Conservation (phyloP, 2,113 vertebrate species). For the Actenoides hombroni region DNA sequence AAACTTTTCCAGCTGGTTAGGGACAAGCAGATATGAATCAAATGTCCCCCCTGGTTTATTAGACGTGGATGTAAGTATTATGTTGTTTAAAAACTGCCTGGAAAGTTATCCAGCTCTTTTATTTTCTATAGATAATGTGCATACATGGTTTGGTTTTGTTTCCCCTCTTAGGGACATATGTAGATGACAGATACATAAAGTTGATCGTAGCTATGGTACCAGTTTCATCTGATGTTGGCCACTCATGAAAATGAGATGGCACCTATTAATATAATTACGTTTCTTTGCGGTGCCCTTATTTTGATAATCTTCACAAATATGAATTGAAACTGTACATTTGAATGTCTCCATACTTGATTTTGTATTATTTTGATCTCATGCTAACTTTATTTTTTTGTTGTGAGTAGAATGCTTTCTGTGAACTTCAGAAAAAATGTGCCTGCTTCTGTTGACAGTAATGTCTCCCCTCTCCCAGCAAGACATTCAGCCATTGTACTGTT, state of each 20-base stretch:
- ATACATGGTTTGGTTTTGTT: neutral
- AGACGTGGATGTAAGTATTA: conserved; percentile 76
- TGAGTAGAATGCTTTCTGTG: neutral
- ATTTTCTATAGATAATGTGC: neutral
- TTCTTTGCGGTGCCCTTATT: neutral
- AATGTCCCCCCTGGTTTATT: conserved; percentile 53
- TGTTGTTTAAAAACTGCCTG: neutral
- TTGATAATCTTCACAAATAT: neutral
- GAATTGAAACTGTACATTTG: neutral
- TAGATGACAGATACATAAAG: neutral
- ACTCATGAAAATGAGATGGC: neutral
- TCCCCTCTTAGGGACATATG: neutral
- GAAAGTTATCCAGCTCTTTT: neutral
- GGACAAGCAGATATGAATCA: conserved; percentile 63
- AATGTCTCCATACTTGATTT: neutral
- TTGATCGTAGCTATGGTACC: neutral
- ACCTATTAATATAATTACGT: neutral
- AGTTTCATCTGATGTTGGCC: neutral
- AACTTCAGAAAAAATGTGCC: neutral
- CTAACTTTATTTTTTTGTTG: neutral
- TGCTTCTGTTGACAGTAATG: neutral
- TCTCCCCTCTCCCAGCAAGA: neutral
- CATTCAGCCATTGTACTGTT: neutral
- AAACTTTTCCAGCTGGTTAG: conserved; percentile 66
- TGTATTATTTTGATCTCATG: neutral